phyloP scores from a whole-genome alignment of 2,888 invertebrate genomes.

The Acronicta aceris region DNA sequence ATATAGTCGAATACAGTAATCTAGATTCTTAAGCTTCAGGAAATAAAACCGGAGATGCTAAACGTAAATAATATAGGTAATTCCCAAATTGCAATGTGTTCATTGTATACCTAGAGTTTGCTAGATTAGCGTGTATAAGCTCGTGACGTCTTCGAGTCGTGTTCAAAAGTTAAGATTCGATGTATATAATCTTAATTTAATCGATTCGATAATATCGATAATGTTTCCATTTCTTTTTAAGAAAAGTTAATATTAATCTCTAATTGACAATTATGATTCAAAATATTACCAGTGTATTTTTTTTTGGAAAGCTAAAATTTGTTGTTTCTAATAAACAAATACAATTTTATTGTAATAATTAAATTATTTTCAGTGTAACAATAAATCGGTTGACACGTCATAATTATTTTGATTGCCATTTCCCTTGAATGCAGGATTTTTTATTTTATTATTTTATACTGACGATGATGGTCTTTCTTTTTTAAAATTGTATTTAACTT shows the following conservation, averaged over 20 bases:
- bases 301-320: constrained; percentile 41
- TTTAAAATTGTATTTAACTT: constrained; percentile 50
- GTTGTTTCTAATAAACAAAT: constrained; percentile 39
- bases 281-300: constrained; percentile 46
- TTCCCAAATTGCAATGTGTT: constrained; percentile 81
- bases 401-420: constrained; percentile 59
- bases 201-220: constrained; percentile 61
- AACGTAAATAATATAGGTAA: constrained; percentile 58
- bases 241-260: constrained; percentile 31
- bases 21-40: constrained; percentile 14
- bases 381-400: constrained; percentile 67
- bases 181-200: constrained; percentile 65
- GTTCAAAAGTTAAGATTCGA: constrained; percentile 69
- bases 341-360: constrained; percentile 58
- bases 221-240: constrained; percentile 57
- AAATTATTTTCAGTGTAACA: constrained; percentile 72
- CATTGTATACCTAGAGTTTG: constrained; percentile 83
- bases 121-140: constrained; percentile 75
- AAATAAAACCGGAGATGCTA: constrained; percentile 41
- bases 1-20: constrained; percentile 28
- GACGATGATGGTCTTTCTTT: constrained; percentile 39
- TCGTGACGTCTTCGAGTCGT: constrained; percentile 73
- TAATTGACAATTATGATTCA: constrained; percentile 28
- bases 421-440: constrained; percentile 47
- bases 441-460: constrained; percentile 53